phyloP scores from a whole-genome alignment of 2,888 invertebrate species.

The Spisula subtruncata region DNA sequence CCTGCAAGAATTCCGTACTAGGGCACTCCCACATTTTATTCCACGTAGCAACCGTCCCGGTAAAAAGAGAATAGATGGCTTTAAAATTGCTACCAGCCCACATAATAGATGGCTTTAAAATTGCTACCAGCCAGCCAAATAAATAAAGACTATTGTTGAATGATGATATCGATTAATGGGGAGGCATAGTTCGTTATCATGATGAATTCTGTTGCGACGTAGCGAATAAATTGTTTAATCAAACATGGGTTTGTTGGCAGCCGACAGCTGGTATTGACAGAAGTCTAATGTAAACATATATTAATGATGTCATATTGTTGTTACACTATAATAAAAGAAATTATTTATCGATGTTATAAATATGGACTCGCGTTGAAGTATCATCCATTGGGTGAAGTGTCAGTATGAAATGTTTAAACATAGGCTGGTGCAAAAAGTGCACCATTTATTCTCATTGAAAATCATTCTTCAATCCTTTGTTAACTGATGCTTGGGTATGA shows the following conservation, averaged over 20 bases:
- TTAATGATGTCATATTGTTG: conserved; percentile 10
- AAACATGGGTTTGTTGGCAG: neutral
- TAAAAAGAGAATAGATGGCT: too few relatives aligned
- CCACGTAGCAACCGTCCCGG: neutral
- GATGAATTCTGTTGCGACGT: neutral
- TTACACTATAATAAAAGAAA: neutral
- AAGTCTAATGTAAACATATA: neutral
- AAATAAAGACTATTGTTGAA: neutral
- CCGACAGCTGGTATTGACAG: conserved; percentile 10
- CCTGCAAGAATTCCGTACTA: neutral
- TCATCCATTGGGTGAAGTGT: neutral
- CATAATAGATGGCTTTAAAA: neutral
- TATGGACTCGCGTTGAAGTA: neutral
- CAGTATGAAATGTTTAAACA: neutral
- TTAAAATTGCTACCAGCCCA: too few relatives aligned
- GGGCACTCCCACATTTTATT: neutral
- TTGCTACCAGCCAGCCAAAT: neutral
- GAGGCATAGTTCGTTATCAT: neutral
- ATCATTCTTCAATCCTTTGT: neutral
- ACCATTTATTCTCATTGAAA: too few relatives aligned
- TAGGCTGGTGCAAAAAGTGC: neutral
- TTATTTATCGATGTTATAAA: neutral
- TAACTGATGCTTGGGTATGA: neutral
- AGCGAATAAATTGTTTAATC: neutral
- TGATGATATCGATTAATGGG: neutral